phyloP scores from a whole-genome alignment of 2,113 vertebrate species.

The Channa maculata region DNA sequence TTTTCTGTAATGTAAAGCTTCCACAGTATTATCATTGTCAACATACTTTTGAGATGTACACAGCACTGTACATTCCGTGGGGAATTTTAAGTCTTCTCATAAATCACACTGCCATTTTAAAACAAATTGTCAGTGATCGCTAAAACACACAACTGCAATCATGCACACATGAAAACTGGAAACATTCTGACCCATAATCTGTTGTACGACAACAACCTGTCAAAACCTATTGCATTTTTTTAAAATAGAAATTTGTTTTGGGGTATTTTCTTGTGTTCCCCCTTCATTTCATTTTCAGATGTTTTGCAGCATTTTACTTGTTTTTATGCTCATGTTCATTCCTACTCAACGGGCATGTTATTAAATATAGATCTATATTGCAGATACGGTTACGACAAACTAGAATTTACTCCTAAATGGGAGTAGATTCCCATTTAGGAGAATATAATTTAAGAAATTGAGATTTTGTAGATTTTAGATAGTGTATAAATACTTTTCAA shows the following conservation, averaged over 20 bases:
- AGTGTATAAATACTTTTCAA: too few species aligned
- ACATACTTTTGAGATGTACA: not conserved
- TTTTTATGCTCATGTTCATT: too few species aligned
- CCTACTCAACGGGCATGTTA: too few species aligned
- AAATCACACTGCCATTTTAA: constrained; percentile 28
- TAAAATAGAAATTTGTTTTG: not conserved
- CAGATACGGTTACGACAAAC: too few species aligned
- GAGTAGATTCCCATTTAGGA: too few species aligned
- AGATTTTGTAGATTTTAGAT: too few species aligned
- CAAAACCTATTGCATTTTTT: constrained; percentile 6
- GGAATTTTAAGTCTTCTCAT: constrained; percentile 17
- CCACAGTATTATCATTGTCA: not conserved
- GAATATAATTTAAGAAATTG: too few species aligned
- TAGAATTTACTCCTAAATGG: too few species aligned
- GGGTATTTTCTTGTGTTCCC: not conserved
- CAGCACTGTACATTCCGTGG: not conserved
- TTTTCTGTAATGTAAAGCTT: constrained; percentile 2
- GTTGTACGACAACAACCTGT: not conserved
- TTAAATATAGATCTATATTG: too few species aligned
- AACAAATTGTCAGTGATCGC: constrained; percentile 44
- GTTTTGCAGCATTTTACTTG: not conserved
- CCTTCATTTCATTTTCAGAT: not conserved
- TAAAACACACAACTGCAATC: constrained; percentile 14
- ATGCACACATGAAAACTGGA: not conserved
- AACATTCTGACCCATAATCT: not conserved